Conservation (phyloP, 2,888 invertebrate genomes). For the Tinea trinotella region DNA sequence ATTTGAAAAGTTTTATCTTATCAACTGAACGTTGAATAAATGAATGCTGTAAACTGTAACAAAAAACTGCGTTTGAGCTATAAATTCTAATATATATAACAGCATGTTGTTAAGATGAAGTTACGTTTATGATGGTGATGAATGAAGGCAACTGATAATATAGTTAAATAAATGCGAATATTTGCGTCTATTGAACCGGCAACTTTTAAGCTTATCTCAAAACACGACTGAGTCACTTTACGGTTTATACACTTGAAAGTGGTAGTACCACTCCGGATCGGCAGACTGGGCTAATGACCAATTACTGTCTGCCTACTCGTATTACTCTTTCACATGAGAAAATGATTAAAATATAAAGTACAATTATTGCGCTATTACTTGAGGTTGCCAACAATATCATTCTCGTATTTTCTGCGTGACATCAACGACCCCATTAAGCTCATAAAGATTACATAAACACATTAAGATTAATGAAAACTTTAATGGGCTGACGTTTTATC, state of each 20-base stretch:
- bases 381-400: neutral
- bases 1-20: conserved; percentile 32
- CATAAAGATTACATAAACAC: conserved; percentile 1
- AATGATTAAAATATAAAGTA: neutral
- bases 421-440: conserved; percentile 4
- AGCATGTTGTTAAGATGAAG: no score
- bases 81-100: neutral
- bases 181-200: no score
- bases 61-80: neutral
- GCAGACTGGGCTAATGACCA: no score
- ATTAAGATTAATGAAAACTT: conserved; percentile 4
- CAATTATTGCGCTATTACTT: neutral
- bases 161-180: no score
- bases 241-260: no score
- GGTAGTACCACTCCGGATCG: no score
- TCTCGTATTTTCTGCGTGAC: neutral
- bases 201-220: no score
- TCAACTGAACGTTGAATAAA: conserved; percentile 2
- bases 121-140: no score
- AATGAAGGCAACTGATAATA: no score
- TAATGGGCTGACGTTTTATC: neutral
- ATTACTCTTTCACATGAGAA: neutral
- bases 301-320: no score
- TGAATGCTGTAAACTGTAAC: neutral
- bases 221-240: no score